These are phyloP conservation scores for Pionites leucogaster DNA, from an alignment of 2,113 vertebrate species.

Conservation along the genomic window DNA sequence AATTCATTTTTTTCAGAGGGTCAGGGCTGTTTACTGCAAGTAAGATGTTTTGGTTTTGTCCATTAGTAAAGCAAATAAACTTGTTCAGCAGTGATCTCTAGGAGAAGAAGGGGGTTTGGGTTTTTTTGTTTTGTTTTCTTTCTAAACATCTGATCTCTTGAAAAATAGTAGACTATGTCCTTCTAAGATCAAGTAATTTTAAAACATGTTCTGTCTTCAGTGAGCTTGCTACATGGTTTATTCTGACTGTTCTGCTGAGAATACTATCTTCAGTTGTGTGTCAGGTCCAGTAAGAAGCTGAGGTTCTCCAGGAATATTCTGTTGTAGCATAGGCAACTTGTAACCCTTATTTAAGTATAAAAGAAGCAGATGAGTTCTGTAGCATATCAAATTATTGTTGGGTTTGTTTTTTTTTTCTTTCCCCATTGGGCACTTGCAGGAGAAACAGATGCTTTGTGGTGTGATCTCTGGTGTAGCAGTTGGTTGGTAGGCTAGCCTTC, in stretches of 20 bases:
- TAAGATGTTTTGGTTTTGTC: neutral
- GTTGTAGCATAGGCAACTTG: neutral
- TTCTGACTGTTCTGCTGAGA: neutral
- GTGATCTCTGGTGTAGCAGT: neutral
- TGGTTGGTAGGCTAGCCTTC: neutral
- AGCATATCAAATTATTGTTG: neutral
- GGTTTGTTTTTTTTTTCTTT: neutral
- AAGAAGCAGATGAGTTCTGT: neutral
- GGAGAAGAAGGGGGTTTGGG: neutral
- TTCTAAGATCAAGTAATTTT: neutral
- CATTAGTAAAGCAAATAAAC: neutral
- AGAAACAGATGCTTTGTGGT: conserved; percentile 37
- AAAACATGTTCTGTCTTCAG: neutral
- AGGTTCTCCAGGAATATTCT: neutral
- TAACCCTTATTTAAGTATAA: neutral
- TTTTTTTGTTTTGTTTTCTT: neutral
- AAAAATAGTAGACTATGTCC: neutral
- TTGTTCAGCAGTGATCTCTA: neutral
- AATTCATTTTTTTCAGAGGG: neutral
- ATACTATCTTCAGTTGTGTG: neutral
- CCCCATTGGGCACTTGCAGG: neutral
- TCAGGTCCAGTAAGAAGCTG: neutral
- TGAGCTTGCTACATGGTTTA: neutral
- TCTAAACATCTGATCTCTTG: neutral
- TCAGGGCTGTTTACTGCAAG: neutral